A percentile compares a stretch with the other conserved stretches of the same genome.
Conservation (phyloP, 1,140 invertebrate species). For the Protaetia brevitarsis region DNA sequence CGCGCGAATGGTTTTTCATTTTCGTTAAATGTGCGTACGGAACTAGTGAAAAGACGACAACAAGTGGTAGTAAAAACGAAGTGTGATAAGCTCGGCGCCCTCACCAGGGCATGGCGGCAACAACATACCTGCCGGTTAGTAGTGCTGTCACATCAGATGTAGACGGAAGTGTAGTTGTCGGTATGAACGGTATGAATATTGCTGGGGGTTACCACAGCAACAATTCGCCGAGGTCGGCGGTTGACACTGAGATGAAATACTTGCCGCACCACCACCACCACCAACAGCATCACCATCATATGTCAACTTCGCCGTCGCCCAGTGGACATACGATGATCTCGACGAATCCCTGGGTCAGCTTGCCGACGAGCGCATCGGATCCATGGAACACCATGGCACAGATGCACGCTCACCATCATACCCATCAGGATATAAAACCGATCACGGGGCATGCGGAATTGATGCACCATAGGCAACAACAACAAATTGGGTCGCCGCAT, state of each 20-base stretch:
- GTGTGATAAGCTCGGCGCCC: slow-evolving; percentile 51
- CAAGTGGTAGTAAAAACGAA: not conserved
- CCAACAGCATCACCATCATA: slow-evolving; percentile 69
- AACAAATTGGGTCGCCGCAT: slow-evolving; percentile 65
- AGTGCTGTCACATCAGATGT: slow-evolving; percentile 66
- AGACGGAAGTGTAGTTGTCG: slow-evolving; percentile 73
- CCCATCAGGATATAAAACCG: slow-evolving; percentile 68
- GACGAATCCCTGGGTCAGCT: slow-evolving; percentile 79
- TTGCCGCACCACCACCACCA: slow-evolving; percentile 80
- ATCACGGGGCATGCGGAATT: slow-evolving; percentile 53
- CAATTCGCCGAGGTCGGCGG: slow-evolving; percentile 72
- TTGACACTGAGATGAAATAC: slow-evolving; percentile 92
- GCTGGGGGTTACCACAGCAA: slow-evolving; percentile 66
- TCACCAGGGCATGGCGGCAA: slow-evolving; percentile 74
- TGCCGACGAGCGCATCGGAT: slow-evolving; percentile 68
- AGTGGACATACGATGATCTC: slow-evolving; percentile 56
- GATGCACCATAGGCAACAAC: slow-evolving; percentile 59
- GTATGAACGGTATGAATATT: slow-evolving; percentile 70
- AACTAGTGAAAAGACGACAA: not conserved
- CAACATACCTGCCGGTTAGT: slow-evolving; percentile 79
- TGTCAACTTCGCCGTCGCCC: slow-evolving; percentile 64
- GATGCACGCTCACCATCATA: slow-evolving; percentile 64
- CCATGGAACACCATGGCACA: slow-evolving; percentile 72
- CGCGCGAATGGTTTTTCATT: slow-evolving; percentile 6
- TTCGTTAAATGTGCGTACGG: not conserved